Base-by-base conservation (phyloP, 2,113 vertebrate species). In the Octodon degus region DNA sequence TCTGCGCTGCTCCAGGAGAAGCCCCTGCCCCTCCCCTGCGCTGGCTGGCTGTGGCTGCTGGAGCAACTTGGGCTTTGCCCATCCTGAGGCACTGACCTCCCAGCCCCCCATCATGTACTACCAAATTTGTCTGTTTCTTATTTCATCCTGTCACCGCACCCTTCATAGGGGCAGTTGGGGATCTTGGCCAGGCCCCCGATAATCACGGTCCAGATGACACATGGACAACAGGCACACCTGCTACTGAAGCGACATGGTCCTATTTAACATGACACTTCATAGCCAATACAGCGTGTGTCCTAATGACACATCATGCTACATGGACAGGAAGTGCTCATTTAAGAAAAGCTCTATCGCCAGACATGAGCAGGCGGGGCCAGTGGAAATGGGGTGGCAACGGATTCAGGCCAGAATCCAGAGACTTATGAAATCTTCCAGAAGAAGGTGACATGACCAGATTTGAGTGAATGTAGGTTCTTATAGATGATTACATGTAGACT, bases 41-140 rank as follows among this genome's bases (percentile, higher is more conserved):
- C 67, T 19, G 34, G 32, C 67, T 70, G 2, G 1, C 67, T 1
- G 67, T n/a, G 67, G 16, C 34, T 7, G 67, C 67, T 70, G 67
- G 34, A 2, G 32, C 0, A 2, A 2, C 17, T 17, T 20, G 7
- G 13, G n/a, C 67, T 70, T 16, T 1, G 16, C 67, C 67, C 34
- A 19, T 3, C 67, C 34, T n/a, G 67, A n/a, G 67, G 67, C 67
- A 19, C 67, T n/a, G 67, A 70, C 32, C 67, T n/a, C 67, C 67
- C 67, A 70, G 67, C 30, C 65, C 65, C 67, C 3, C 67, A 34
- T 68, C 67, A 70, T 8, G 34, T 17, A n/a, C 34, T n/a, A n/a
- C 67, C 20, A 70, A n/a, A 70, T n/a, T 16, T 68, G 65, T n/a
- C 67, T 7, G 67, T 70, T 70, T n/a, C 34, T 70, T n/a, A 70